Evolutionary conservation across 2,888 invertebrate genomes (phyloP), one percentile per base, ranked within the genome.

Genomic region (Tetrapedia diversipes): DNA sequence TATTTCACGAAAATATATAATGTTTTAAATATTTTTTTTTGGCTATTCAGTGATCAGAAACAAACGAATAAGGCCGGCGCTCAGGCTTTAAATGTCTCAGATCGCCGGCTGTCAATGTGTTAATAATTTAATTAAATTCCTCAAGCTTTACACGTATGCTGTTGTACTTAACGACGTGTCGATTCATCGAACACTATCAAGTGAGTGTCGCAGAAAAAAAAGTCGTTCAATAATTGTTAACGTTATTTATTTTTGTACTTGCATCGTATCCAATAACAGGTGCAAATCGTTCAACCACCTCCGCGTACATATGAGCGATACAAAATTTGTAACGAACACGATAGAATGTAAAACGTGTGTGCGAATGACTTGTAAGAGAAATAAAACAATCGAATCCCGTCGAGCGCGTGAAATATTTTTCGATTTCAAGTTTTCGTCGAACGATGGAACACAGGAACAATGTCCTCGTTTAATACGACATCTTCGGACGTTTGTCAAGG

Each of bases 401-500:
- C 2, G 3, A 10, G 22, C 24, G 6, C 19, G n/a, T n/a, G 32
- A 6, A 32, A 32, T 6, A 49, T 19, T n/a, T 2, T 22, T 10
- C 22, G 14, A 8, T 8, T 0, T 54, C 4, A 14, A 0, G 7
- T 14, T 4, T 37, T 27, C 0, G 8, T 7, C 3, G 2, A 3
- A 6, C 0, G 19, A 16, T 37, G 8, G 8, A 11, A 14, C 4
- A 34, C 1, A 2, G 1, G n/a, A 4, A 2, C 2, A 29, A 10
- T 2, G 0, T 27, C n/a, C 22, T 1, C 3, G 4, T 24, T 73
- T 79, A 88, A 1, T 86, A 29, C 16, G 69, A 16, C 1, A 86
- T 86, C 68, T 89, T 81, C 0, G 89, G 89, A 27, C 91, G 90
- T 10, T 86, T 88, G 0, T 89, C 92, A 14, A 91, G 82, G 79